A percentile compares a stretch with the other conserved stretches of the same genome.
These are phyloP conservation scores for Helleia helle DNA, from an alignment of 2,888 invertebrate species.

Conservation along the genomic window DNA sequence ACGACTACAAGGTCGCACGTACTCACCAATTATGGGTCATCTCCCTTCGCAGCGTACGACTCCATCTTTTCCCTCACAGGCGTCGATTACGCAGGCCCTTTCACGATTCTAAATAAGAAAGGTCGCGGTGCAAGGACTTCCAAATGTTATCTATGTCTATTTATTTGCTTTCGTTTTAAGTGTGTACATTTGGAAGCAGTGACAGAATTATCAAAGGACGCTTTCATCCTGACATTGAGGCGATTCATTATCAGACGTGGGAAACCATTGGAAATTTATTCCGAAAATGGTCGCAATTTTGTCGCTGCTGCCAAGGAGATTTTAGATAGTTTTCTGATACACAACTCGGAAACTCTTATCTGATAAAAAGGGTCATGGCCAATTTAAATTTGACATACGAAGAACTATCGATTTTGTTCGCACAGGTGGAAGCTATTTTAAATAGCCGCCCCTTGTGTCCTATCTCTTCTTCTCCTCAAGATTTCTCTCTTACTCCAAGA, in stretches of 20 bases:
- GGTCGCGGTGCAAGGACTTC: background rate
- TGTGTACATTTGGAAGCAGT: background rate
- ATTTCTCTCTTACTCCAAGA: conserved; percentile 12
- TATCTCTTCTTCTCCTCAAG: conserved; percentile 13
- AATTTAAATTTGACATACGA: conserved; percentile 16
- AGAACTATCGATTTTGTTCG: conserved; percentile 17
- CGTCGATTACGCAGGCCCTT: too few relatives aligned
- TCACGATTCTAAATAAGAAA: background rate
- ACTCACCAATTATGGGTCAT: background rate
- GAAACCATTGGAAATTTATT: background rate
- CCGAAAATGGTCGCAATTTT: background rate
- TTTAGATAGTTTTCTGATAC: too few relatives aligned
- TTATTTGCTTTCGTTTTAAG: background rate
- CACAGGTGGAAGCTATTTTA: conserved; percentile 10
- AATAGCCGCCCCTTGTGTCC: conserved; percentile 14
- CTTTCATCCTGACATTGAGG: conserved; percentile 5
- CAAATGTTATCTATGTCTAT: conserved; percentile 9
- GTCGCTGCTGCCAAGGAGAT: background rate
- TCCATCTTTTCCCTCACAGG: too few relatives aligned
- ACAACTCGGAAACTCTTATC: too few relatives aligned
- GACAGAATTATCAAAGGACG: background rate
- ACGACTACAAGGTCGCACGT: background rate
- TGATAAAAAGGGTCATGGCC: conserved; percentile 14
- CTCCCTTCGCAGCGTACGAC: background rate
- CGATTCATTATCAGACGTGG: conserved; percentile 5